Evolutionary conservation across 1,140 invertebrate genomes (phyloP), one percentile per base, ranked within the genome.

Genomic region (Eciton burchellii): DNA sequence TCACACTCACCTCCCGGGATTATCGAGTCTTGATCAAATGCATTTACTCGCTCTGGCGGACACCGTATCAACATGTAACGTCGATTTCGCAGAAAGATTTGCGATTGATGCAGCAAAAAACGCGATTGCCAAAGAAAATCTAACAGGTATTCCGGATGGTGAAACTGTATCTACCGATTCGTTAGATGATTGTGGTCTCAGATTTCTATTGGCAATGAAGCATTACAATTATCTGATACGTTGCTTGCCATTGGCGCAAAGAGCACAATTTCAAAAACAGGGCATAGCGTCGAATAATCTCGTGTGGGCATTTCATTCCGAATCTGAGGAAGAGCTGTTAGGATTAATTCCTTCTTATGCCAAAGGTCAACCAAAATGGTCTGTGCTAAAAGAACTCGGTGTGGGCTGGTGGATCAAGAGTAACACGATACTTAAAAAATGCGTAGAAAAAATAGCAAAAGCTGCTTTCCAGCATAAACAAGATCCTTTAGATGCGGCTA

Each of bases 221-320:
- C 99, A 99, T 93, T 99, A 99, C 91, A 98, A 97, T 82, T 99
- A 99, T 93, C 93, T 99, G n/a, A 94, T 93, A 65, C 94, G 96
- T 6, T 99, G 99, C 90, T 94, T 99, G 41, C 98, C 99, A 0
- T 93, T 98, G 3, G 96, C 96, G 1, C 98, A 99, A 92, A 95
- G 99, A 54, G 96, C 97, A 0, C 95, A 97, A 70, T 96, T 99
- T 76, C 98, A 99, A 91, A 97, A 97, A 74, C 96, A 97, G 84
- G 99, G 99, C 16, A 96, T 99, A 0, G 97, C 97, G 6, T 97
- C 97, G 0, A 97, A 98, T 74, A 98, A 99, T 93, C 95, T 99
- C 14, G 98, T 99, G 11, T 99, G 99, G 99, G 99, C 99, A 0
- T 99, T 99, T 93, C 99, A 99, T 94, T 99, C 99, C 0, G 99